phyloP scores from a whole-genome alignment of 2,888 invertebrate species.

The Nemapogon koenigi region DNA sequence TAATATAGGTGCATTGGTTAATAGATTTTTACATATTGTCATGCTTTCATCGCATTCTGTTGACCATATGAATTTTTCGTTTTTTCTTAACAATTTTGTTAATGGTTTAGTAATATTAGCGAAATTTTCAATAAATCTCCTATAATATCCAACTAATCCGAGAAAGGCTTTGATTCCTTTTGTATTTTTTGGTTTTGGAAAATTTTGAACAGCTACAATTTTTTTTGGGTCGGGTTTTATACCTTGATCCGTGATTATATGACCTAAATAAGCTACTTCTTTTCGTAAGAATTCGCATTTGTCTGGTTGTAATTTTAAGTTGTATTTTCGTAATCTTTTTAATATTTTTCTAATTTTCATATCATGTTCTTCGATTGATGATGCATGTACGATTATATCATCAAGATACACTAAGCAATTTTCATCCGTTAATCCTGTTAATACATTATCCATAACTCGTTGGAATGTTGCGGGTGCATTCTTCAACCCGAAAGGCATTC shows the following conservation, averaged over 20 bases:
- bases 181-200: constrained; percentile 22
- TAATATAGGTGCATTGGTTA: constrained; percentile 19
- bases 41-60: too few species aligned
- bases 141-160: constrained; percentile 25
- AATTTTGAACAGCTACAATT: constrained; percentile 20
- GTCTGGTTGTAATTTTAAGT: constrained; percentile 25
- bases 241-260: constrained; percentile 27
- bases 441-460: constrained; percentile 21
- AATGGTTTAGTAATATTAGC: constrained; percentile 23
- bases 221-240: constrained; percentile 29
- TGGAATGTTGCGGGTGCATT: constrained; percentile 25
- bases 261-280: constrained; percentile 31
- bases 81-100: constrained; percentile 15
- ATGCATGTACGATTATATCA: constrained; percentile 22
- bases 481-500: constrained; percentile 24
- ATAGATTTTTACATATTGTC: constrained; percentile 18
- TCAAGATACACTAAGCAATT: constrained; percentile 23
- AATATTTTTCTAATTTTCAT: constrained; percentile 23
- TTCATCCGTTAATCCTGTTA: constrained; percentile 19
- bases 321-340: constrained; percentile 18
- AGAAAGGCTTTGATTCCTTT: constrained; percentile 26
- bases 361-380: constrained; percentile 23
- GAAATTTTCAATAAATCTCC: constrained; percentile 22
- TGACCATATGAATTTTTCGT: too few species aligned
- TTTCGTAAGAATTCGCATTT: constrained; percentile 27